Evolutionary conservation across 2,113 vertebrate genomes (phyloP).

Genomic region (Columbina picui): DNA sequence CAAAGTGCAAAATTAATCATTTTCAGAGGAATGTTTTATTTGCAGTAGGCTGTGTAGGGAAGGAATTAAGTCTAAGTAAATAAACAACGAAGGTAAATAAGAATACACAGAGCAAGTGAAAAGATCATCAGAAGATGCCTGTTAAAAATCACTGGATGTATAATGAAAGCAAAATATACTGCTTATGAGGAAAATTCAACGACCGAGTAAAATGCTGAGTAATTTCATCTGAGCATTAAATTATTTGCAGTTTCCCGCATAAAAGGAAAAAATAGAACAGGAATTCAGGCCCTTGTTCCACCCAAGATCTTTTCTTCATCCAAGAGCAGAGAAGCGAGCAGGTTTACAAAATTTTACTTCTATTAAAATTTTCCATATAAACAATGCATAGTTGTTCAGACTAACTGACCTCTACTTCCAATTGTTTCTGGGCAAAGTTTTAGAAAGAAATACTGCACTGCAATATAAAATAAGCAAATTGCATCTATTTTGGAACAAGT

Average conservation of each 20-base stretch:
- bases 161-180: neutral
- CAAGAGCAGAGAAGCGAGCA: constrained; percentile 43
- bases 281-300: neutral
- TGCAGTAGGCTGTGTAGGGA: neutral
- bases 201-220: constrained; percentile 55
- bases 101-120: constrained; percentile 8
- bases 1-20: constrained; percentile 56
- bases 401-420: constrained; percentile 45
- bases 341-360: constrained; percentile 46
- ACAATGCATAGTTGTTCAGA: constrained; percentile 47
- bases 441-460: constrained; percentile 26
- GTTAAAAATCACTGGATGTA: neutral
- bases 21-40: constrained; percentile 61
- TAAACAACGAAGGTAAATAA: constrained; percentile 39
- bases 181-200: constrained; percentile 15
- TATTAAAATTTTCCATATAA: constrained; percentile 63
- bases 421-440: constrained; percentile 18
- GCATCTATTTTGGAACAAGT: constrained; percentile 31
- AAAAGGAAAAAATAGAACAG: constrained; percentile 42
- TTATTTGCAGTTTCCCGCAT: constrained; percentile 59
- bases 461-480: constrained; percentile 57
- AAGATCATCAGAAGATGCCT: neutral
- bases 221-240: constrained; percentile 63
- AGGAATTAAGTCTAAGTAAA: constrained; percentile 50
- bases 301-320: constrained; percentile 46